Evolutionary conservation across 2,888 invertebrate species (phyloP), one percentile per base, ranked within the genome.

Genomic region (Chirona hameri): DNA sequence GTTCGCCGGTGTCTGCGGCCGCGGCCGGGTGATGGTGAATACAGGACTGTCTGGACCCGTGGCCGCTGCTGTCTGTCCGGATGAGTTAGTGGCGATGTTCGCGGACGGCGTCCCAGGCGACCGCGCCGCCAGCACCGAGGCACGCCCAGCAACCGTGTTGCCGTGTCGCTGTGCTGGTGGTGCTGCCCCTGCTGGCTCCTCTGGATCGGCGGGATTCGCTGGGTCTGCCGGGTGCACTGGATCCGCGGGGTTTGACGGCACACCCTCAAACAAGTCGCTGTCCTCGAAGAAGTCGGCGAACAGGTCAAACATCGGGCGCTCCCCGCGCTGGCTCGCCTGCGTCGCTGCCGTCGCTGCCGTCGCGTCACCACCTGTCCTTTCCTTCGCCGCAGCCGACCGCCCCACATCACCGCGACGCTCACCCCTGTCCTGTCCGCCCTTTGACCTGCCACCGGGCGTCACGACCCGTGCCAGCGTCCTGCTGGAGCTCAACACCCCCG

Each of bases 241-340:
- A 7, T 27, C 65, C n/a, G 24, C 60, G 60, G 60, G 24, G 21
- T 39, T 12, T 5, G 29, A 5, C 18, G 29, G 0, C 3, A 46
- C 24, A 0, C 24, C 76, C 21, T 46, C 76, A 10, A 76, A 46
- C 76, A 46, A 18, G 1, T 18, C 24, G 12, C 76, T 76, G 76
- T 76, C 76, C 21, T 76, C 76, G 46, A 76, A 76, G 76, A 76
- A 76, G n/a, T 15, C 27, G 5, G 76, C 15, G 46, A 76, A 76
- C 76, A 76, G 46, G 46, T 76, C 76, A 24, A 76, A 76, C 39
- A 76, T 24, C 21, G 76, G 76, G 39, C 12, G 18, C 24, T 46
- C 46, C 31, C 18, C n/a, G 15, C 9, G 18, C 72, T 21, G 72
- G 0, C 7, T 31, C 18, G 7, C n/a, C 21, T 4, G 12, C 15